Evolutionary conservation across 2,888 invertebrate genomes (phyloP).

Genomic region (Eilema caniola): DNA sequence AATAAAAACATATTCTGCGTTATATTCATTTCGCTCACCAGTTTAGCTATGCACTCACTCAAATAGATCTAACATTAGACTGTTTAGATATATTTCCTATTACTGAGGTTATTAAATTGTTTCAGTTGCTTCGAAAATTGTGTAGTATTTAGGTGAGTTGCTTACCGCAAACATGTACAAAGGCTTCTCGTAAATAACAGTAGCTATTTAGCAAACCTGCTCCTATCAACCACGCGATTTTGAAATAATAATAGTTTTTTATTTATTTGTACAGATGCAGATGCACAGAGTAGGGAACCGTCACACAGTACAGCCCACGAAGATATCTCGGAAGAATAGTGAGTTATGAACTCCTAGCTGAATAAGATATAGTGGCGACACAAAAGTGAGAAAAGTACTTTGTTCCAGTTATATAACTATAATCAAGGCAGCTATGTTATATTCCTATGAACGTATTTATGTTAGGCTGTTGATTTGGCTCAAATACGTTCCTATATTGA

Average conservation of each 20-base stretch:
- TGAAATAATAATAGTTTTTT: background rate
- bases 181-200: constrained; percentile 50
- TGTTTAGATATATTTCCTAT: constrained; percentile 14
- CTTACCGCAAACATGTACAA: constrained; percentile 42
- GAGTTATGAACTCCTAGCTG: constrained; percentile 30
- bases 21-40: background rate
- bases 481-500: constrained; percentile 30
- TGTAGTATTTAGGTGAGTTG: constrained; percentile 78
- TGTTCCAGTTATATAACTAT: constrained; percentile 56
- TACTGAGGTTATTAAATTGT: constrained; percentile 72
- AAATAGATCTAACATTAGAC: background rate
- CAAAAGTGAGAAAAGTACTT: constrained; percentile 54
- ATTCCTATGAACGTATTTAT: background rate
- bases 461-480: constrained; percentile 3
- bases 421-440: background rate
- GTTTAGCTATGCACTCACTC: background rate
- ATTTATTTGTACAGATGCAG: constrained; percentile 71
- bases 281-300: constrained; percentile 72
- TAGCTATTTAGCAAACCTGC: constrained; percentile 25
- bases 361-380: constrained; percentile 48
- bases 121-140: constrained; percentile 83
- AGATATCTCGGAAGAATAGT: constrained; percentile 56
- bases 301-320: constrained; percentile 78
- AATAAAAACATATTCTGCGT: too few relatives aligned
- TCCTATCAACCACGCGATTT: background rate